Evolutionary conservation across 2,888 invertebrate genomes (phyloP).

Genomic region (Ormyrus pomaceus): DNA sequence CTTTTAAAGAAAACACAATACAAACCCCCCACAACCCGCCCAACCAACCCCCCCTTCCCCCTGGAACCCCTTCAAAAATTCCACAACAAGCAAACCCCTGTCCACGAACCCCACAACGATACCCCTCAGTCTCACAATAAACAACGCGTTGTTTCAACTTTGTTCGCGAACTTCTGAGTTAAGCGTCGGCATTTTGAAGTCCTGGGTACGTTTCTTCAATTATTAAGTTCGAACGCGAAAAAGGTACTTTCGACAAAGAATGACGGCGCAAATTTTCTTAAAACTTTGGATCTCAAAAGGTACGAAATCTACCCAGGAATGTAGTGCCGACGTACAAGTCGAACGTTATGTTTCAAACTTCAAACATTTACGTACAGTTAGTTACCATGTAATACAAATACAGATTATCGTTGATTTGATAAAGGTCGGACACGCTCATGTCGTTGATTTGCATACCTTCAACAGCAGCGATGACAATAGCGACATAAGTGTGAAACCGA

Average conservation of each 20-base stretch:
- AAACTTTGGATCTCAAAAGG: not conserved
- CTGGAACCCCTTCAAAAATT: constrained; percentile 29
- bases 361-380: constrained; percentile 72
- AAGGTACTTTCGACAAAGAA: too few relatives aligned
- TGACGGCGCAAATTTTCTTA: not conserved
- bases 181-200: constrained; percentile 27
- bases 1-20: constrained; percentile 73
- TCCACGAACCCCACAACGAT: constrained; percentile 59
- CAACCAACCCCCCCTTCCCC: constrained; percentile 19
- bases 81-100: constrained; percentile 43
- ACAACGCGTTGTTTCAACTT: constrained; percentile 72
- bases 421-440: constrained; percentile 60
- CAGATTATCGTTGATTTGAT: constrained; percentile 72
- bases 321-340: constrained; percentile 58
- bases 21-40: constrained; percentile 63
- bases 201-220: constrained; percentile 23
- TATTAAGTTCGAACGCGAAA: too few relatives aligned
- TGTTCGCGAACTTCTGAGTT: constrained; percentile 69
- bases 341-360: constrained; percentile 71
- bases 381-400: constrained; percentile 72
- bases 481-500: constrained; percentile 49
- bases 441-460: constrained; percentile 37
- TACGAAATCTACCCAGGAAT: constrained; percentile 54
- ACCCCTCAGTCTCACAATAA: constrained; percentile 70
- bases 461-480: constrained; percentile 19